Base-by-base conservation (phyloP, 2,888 invertebrate species). In the Mythimna impura region DNA sequence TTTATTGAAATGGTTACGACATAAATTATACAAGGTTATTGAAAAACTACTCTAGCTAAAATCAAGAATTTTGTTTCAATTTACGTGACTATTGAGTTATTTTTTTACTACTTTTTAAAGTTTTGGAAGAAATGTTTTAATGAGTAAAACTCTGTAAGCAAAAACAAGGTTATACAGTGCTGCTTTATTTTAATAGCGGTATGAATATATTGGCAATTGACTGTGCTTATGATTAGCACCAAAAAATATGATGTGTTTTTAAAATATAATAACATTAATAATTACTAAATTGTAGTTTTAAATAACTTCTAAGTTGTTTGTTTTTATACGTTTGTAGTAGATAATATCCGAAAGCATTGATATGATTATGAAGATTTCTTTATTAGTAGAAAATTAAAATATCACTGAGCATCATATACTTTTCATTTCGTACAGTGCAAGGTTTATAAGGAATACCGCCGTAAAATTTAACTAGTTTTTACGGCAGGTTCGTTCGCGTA, bases 51-150 rank as follows among this genome's bases (percentile, higher is more conserved):
- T 5, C 14, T 30, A n/a, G n/a, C n/a, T 47, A 9, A 1, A 20
- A 54, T 12, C 22, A 12, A 60, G 22, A 62, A 60, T 17, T 66
- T 61, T 30, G 2, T 4, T 55, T 66, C 2, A 30, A 47, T 66
- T 54, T 50, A 14, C 58, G n/a, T 47, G n/a, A 30, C n/a, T 40
- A 40, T 47, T 52, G 22, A 4, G 10, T 20, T 30, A 73, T 60
- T 22, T 40, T 8, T 54, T 14, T 66, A 14, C 4, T 57, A 57
- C 30, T 55, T 34, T 30, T 20, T 14, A 30, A 74, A 66, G 8
- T 61, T 55, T 50, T 43, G 9, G 1, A 40, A 40, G 36, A 40
- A 22, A 67, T 62, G 3, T 68, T 69, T 62, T 62, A 75, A 50
- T 54, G 34, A 76, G 34, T 5, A 25, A 9, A 62, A 63, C 7